A percentile compares a stretch with the other conserved stretches of the same genome.
Conservation (phyloP, 2,888 invertebrate genomes). For the Nemurella pictetii region DNA sequence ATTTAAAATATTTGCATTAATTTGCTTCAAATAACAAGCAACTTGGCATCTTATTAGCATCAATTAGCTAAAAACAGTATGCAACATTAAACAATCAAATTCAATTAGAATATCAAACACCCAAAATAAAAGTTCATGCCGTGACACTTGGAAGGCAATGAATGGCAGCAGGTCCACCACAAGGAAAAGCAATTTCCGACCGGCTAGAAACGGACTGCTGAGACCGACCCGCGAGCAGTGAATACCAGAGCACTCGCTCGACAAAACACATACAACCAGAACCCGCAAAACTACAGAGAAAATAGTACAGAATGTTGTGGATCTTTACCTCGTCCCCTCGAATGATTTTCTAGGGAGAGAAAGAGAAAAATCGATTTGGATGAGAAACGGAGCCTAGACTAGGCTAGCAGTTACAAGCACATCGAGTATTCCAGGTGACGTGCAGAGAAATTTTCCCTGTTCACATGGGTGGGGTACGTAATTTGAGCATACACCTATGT, state of each 20-base stretch:
- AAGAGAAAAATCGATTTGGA: slow-evolving; percentile 23
- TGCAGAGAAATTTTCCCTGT: neutral
- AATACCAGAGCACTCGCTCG: neutral
- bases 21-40: neutral
- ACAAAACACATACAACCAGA: neutral
- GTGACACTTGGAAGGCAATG: neutral
- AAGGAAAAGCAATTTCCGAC: neutral
- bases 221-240: neutral
- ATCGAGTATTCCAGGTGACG: neutral
- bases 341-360: slow-evolving; percentile 29
- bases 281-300: neutral
- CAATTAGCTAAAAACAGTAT: neutral
- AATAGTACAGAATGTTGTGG: neutral
- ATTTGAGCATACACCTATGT: neutral
- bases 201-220: neutral
- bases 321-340: slow-evolving; percentile 26
- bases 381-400: slow-evolving; percentile 16
- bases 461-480: neutral
- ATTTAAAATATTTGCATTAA: neutral
- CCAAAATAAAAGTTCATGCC: neutral
- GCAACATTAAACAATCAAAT: neutral
- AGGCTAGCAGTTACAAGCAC: neutral
- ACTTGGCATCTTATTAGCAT: neutral
- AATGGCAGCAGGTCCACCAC: neutral
- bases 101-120: too few species aligned